Percentiles rank a stretch among this genome's conserved stretches.
phyloP scores from a whole-genome alignment of 2,113 vertebrate species.

The Aleadryas rufinucha region DNA sequence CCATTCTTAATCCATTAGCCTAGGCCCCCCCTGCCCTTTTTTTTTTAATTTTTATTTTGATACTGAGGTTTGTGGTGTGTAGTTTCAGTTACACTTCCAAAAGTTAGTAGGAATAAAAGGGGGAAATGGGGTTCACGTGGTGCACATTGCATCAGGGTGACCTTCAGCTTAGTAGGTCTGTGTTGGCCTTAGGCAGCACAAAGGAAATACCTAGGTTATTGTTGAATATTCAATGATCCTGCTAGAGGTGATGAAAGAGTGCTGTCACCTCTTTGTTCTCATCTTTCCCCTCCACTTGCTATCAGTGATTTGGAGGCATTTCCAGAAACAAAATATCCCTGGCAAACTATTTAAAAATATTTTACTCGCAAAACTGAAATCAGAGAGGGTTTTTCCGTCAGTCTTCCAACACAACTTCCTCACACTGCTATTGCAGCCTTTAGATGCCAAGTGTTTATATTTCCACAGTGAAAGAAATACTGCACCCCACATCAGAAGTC shows the following conservation, averaged over 20 bases:
- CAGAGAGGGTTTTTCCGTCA: not conserved
- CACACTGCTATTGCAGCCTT: not conserved
- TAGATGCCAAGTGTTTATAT: not conserved
- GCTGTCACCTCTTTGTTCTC: not conserved
- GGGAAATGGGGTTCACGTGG: accelerated
- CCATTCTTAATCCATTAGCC: not conserved
- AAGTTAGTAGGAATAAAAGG: not conserved
- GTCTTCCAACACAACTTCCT: not conserved
- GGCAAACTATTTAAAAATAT: not conserved
- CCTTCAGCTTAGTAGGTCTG: not conserved
- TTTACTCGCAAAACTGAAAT: not conserved
- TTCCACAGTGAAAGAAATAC: conserved; percentile 72
- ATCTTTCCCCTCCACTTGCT: not conserved
- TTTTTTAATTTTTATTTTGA: not conserved
- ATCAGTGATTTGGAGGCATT: not conserved
- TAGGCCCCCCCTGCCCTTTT: not conserved
- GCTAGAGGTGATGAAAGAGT: accelerated
- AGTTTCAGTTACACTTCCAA: not conserved
- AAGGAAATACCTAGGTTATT: not conserved
- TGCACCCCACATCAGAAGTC: conserved; percentile 47
- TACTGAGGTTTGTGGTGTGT: not conserved
- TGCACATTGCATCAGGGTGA: not conserved
- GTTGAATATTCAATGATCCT: not conserved
- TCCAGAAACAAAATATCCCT: not conserved
- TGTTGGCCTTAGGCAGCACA: not conserved